Conservation (phyloP, 2,888 invertebrate genomes). For the Gymnoscelis rufifasciata region DNA sequence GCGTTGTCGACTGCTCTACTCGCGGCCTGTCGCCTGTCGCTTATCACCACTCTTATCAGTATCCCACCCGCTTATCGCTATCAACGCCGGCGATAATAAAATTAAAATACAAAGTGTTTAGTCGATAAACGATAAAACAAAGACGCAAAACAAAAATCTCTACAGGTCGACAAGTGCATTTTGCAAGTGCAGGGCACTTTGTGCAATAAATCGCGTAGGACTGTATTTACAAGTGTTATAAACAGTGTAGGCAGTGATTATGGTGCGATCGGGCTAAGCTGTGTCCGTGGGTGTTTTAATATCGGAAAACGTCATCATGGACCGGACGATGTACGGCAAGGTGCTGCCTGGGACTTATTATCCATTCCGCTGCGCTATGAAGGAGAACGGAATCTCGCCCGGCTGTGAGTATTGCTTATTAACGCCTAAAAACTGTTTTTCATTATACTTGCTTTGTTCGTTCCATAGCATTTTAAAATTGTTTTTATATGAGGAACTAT, state of each 20-base stretch:
- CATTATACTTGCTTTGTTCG: slow-evolving; percentile 12
- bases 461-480: no score
- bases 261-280: slow-evolving; percentile 64
- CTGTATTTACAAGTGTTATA: slow-evolving; percentile 41
- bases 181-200: no score
- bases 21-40: slow-evolving; percentile 58
- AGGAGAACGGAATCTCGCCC: slow-evolving; percentile 88
- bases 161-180: slow-evolving; percentile 8
- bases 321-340: slow-evolving; percentile 94
- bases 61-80: no score
- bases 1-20: slow-evolving; percentile 70
- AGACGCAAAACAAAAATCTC: no score
- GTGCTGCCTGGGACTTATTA: slow-evolving; percentile 90
- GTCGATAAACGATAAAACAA: slow-evolving; percentile 21
- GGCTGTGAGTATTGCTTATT: slow-evolving; percentile 88
- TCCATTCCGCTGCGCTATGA: slow-evolving; percentile 90
- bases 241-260: slow-evolving; percentile 68
- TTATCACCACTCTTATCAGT: slow-evolving; percentile 41
- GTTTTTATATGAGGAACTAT: background rate
- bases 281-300: slow-evolving; percentile 66
- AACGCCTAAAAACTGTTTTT: slow-evolving; percentile 28
- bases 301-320: slow-evolving; percentile 79
- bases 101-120: slow-evolving; percentile 25
- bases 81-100: slow-evolving; percentile 12
- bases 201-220: slow-evolving; percentile 42